phyloP scores from a whole-genome alignment of 2,797 vertebrate genomes.

The Caiman crocodilus region DNA sequence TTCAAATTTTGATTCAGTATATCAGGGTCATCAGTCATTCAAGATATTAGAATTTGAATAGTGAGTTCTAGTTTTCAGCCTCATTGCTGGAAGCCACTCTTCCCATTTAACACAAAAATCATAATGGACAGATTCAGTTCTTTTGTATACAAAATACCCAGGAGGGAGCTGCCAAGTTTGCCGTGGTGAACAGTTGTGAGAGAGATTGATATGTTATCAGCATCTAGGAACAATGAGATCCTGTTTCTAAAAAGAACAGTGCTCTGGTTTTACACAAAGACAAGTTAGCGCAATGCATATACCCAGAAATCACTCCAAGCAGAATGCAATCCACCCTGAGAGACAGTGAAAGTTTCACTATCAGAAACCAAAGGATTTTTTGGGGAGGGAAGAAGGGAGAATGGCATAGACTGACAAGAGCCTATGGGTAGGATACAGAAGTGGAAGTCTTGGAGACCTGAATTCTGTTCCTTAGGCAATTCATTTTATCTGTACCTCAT shows the following conservation, averaged over 20 bases:
- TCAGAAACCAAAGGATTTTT: neutral
- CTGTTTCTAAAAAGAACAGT: too few species aligned
- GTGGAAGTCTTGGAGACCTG: neutral
- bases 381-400: neutral
- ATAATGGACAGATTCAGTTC: neutral
- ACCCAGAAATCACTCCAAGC: neutral
- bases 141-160: neutral
- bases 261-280: neutral
- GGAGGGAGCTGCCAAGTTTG: neutral
- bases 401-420: neutral
- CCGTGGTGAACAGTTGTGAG: neutral
- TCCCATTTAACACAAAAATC: constrained; percentile 6
- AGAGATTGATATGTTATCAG: neutral
- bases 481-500: neutral
- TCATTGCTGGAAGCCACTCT: neutral
- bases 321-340: neutral
- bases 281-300: neutral
- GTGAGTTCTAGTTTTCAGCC: neutral
- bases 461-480: neutral
- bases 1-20: neutral
- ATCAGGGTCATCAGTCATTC: neutral
- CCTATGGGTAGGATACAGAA: neutral
- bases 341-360: neutral
- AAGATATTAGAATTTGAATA: constrained; percentile 1
- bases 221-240: neutral